A percentile compares a stretch with the other conserved stretches of the same genome.
These are phyloP conservation scores for Calameuta idolon DNA, from an alignment of 2,888 invertebrate genomes.

Conservation along the genomic window DNA sequence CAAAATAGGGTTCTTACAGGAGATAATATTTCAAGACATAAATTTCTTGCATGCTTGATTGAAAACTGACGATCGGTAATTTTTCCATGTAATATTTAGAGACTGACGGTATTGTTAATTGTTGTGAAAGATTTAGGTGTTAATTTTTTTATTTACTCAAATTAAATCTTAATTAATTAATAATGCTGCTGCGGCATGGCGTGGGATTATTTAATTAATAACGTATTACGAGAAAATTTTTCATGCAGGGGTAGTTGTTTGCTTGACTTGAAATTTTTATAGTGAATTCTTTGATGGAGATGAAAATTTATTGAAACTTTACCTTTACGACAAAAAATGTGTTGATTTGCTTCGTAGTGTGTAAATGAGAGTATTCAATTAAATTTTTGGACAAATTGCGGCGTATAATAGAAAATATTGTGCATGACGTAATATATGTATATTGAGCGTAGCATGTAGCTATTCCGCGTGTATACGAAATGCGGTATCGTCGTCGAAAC, in stretches of 20 bases:
- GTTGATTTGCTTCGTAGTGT: background rate
- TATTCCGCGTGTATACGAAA: background rate
- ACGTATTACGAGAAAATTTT: background rate
- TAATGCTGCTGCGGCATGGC: too few relatives aligned
- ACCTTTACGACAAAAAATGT: background rate
- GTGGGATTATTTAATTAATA: too few relatives aligned
- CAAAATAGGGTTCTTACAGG: background rate
- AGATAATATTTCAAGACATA: background rate
- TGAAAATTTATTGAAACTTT: background rate
- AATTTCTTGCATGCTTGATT: background rate
- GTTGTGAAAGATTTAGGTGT: background rate
- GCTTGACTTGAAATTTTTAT: background rate
- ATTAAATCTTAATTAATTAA: too few relatives aligned
- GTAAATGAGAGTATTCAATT: background rate
- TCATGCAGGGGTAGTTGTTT: background rate
- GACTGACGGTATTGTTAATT: background rate
- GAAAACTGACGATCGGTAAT: background rate
- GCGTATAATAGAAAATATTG: too few relatives aligned
- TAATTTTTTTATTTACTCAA: too few relatives aligned
- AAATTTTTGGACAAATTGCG: too few relatives aligned
- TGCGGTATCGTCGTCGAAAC: background rate
- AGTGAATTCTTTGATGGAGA: background rate
- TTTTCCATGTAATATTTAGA: background rate
- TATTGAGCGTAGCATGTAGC: background rate
- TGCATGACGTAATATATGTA: background rate